Percentiles rank a stretch among this genome's conserved stretches.
phyloP scores from a whole-genome alignment of 2,888 invertebrate genomes.

The Perithous albicinctus region DNA sequence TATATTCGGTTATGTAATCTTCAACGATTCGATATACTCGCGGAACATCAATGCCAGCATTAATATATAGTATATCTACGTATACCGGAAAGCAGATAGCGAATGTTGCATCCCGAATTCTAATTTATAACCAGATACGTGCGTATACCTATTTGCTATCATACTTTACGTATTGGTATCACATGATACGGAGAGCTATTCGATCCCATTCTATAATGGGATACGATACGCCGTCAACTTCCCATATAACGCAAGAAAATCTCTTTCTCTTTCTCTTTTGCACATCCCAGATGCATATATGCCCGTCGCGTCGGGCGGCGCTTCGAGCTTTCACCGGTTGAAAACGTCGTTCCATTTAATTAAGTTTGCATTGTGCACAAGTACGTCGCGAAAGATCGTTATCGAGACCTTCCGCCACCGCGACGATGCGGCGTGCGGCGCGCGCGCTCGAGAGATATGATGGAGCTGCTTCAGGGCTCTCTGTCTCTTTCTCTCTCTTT shows the following conservation, averaged over 20 bases:
- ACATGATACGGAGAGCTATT: slow-evolving; percentile 5
- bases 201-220: slow-evolving; percentile 29
- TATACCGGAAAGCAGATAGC: neutral
- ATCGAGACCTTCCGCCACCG: slow-evolving; percentile 73
- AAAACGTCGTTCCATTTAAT: slow-evolving; percentile 79
- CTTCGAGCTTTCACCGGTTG: slow-evolving; percentile 55
- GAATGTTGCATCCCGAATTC: neutral
- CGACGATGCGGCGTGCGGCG: slow-evolving; percentile 45
- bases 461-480: slow-evolving; percentile 68
- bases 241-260: slow-evolving; percentile 1
- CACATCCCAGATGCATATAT: slow-evolving; percentile 51
- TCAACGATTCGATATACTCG: slow-evolving; percentile 7
- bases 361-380: slow-evolving; percentile 80
- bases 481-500: no score
- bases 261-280: slow-evolving; percentile 15
- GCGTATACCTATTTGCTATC: neutral
- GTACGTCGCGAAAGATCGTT: slow-evolving; percentile 75
- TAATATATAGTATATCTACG: neutral
- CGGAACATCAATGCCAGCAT: neutral
- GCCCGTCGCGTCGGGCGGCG: slow-evolving; percentile 44
- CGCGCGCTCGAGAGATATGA: slow-evolving; percentile 74
- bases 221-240: slow-evolving; percentile 20
- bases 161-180: slow-evolving; percentile 1
- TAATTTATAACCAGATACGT: slow-evolving; percentile 1
- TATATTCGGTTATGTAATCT: slow-evolving; percentile 4